Evolutionary conservation across 2,113 vertebrate genomes (phyloP).

Genomic region (Talpa occidentalis): DNA sequence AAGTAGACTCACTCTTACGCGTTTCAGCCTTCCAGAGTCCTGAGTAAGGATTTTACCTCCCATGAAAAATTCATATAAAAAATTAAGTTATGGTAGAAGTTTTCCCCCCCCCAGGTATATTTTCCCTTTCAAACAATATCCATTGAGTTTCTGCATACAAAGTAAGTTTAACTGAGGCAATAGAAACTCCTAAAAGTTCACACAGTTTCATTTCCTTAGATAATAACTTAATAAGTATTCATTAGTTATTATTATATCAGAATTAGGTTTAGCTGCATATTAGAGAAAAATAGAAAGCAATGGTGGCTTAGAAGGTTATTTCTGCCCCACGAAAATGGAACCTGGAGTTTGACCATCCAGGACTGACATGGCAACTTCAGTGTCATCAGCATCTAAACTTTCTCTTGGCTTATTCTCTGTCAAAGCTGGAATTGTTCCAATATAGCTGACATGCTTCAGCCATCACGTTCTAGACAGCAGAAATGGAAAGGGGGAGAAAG

Average conservation of each 20-base stretch:
- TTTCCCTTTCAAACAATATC: conserved; percentile 62
- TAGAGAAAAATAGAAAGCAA: conserved; percentile 2
- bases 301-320: neutral
- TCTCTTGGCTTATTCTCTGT: neutral
- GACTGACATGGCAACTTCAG: neutral
- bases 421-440: neutral
- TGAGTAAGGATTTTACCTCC: conserved; percentile 71
- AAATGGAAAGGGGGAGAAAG: neutral
- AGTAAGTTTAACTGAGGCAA: conserved; percentile 41
- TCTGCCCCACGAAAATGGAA: neutral
- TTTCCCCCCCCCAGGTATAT: conserved; percentile 45
- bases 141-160: conserved; percentile 54
- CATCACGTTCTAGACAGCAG: neutral
- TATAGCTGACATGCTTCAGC: neutral
- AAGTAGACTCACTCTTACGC: neutral
- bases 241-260: neutral
- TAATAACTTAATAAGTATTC: conserved; percentile 20
- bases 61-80: conserved; percentile 73
- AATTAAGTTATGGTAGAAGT: conserved; percentile 61
- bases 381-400: neutral
- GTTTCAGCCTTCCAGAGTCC: conserved; percentile 37
- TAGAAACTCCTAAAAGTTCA: conserved; percentile 45
- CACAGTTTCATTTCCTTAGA: conserved; percentile 48
- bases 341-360: neutral
- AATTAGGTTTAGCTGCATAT: neutral